Evolutionary conservation across 2,888 invertebrate species (phyloP).

Genomic region (Bembecia ichneumoniformis): DNA sequence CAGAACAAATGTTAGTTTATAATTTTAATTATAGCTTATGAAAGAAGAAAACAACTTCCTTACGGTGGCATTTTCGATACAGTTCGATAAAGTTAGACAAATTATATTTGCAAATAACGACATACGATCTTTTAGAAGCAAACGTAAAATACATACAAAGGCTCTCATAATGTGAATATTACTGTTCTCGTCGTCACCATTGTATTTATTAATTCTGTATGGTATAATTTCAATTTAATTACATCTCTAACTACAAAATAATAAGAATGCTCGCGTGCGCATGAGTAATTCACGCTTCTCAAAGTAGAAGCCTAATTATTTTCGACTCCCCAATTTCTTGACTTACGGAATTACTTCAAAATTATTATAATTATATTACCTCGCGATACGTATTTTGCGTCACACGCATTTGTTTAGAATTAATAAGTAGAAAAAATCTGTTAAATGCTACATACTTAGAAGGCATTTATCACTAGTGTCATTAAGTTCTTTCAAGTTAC

Average conservation of each 20-base stretch:
- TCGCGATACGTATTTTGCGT: neutral
- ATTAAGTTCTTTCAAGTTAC: too few relatives aligned
- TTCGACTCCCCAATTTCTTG: constrained; percentile 42
- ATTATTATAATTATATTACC: neutral
- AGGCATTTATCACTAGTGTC: too few relatives aligned
- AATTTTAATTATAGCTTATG: too few relatives aligned
- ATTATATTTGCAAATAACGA: too few relatives aligned
- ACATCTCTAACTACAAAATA: constrained; percentile 58
- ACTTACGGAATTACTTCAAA: constrained; percentile 20
- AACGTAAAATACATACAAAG: too few relatives aligned
- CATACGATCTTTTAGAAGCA: too few relatives aligned
- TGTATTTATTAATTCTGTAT: constrained; percentile 1
- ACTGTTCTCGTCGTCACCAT: neutral
- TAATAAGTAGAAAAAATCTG: neutral
- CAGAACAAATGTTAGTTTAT: too few relatives aligned
- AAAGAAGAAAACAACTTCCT: too few relatives aligned
- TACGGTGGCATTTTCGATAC: too few relatives aligned
- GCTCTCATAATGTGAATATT: too few relatives aligned
- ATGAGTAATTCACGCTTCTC: constrained; percentile 44
- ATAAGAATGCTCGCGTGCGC: constrained; percentile 57
- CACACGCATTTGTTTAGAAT: neutral
- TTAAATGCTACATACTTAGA: too few relatives aligned
- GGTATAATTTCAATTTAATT: constrained; percentile 52
- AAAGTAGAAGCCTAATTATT: constrained; percentile 32
- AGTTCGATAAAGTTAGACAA: too few relatives aligned